Conservation (phyloP, 2,113 vertebrate species). For the Mesoclemmys tuberculata region DNA sequence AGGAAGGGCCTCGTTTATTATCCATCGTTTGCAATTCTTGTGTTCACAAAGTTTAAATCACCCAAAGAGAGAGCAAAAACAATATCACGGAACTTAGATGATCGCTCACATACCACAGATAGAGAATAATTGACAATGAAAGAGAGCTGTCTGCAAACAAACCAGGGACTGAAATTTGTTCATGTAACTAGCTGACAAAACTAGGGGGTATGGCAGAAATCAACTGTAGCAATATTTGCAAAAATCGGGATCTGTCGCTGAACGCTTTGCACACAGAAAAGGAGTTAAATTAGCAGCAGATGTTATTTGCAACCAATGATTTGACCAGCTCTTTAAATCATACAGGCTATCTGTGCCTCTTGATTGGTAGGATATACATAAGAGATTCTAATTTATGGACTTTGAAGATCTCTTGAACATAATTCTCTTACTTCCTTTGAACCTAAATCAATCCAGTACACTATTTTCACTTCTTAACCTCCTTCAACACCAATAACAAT, state of each 20-base stretch:
- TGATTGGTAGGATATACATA: not conserved
- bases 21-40: not conserved
- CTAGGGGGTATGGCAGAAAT: not conserved
- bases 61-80: not conserved
- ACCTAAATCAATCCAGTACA: conserved; percentile 14
- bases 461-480: not conserved
- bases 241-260: conserved; percentile 31
- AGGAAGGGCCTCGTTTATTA: not conserved
- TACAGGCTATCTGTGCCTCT: not conserved
- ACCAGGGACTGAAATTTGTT: not conserved
- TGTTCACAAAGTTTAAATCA: not conserved
- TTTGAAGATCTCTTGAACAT: not conserved
- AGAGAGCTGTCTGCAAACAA: not conserved
- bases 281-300: not conserved
- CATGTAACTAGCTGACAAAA: not conserved
- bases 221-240: conserved; percentile 35
- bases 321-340: not conserved
- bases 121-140: not conserved
- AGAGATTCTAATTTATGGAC: not conserved
- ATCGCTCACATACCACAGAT: rapidly evolving
- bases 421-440: not conserved
- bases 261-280: conserved; percentile 43
- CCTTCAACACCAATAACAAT: conserved; percentile 1
- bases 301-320: not conserved
- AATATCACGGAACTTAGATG: rapidly evolving